Base-by-base conservation (phyloP, 2,888 invertebrate genomes). In the Hydropsyche betteni region DNA sequence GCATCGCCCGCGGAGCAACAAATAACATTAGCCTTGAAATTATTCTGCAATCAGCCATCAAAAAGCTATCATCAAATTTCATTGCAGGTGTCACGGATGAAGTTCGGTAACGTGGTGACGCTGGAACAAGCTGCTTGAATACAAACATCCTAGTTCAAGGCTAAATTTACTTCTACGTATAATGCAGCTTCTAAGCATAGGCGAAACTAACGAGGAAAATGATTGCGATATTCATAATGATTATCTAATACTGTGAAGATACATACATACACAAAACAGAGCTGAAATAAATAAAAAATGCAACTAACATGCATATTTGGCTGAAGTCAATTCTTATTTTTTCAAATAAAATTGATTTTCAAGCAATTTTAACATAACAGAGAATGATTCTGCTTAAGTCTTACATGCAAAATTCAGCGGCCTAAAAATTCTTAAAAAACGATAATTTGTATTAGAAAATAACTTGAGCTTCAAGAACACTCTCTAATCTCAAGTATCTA, bases 71-170 rank as follows among this genome's bases (percentile, higher is more conserved):
- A 76, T 69, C 68, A 76, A 76, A 74, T 76, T 74, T 76, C 64
- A 74, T 74, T 70, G 55, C 76, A 70, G 74, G 71, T 53, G 70
- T 52, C 68, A 38, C 76, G 38, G 76, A 44, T 51, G 68, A 36
- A 72, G 14, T 55, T 61, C 24, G 16, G 68, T 64, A 64, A 51
- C 34, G 36, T 64, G 44, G 71, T 53, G 58, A 69, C 50, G 10
- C 50, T 8, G 69, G 69, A 69, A 64, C 58, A 53, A 16, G 34
- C 61, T 75, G 24, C 74, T 73, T 73, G 74, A 74, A 75, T 74
- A 75, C 74, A 77, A 77, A 77, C 73, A 75, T 73, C 75, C 64
- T 70, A 77, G 77, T 77, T 77, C 77, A 77, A 77, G 77, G 77
- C 75, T 24, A 58, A 64, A 55, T 64, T 64, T 64, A 33, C 14